Percentiles rank a stretch among this genome's conserved stretches.
These are phyloP conservation scores for Tor tambroides DNA, from an alignment of 2,113 vertebrate genomes.

Conservation along the genomic window DNA sequence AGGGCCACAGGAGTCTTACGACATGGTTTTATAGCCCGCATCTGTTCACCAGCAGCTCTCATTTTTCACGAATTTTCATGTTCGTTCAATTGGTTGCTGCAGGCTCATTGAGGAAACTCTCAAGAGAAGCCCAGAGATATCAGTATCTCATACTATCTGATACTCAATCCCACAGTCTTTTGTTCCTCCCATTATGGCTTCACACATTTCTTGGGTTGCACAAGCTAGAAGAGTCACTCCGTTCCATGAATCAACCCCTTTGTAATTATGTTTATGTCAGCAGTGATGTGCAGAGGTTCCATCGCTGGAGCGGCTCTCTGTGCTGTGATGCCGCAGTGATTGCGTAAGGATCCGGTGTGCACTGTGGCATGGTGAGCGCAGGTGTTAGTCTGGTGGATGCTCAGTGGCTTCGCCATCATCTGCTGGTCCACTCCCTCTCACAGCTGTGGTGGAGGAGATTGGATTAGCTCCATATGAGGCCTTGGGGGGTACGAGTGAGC, in stretches of 20 bases:
- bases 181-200: constrained; percentile 9
- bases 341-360: constrained; percentile 12
- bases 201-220: not conserved
- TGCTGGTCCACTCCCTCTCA: constrained; percentile 39
- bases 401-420: constrained; percentile 42
- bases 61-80: constrained; percentile 26
- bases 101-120: constrained; percentile 23
- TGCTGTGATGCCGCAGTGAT: constrained; percentile 34
- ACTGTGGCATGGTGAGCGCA: constrained; percentile 41
- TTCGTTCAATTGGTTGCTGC: not conserved
- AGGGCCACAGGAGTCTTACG: constrained; percentile 42
- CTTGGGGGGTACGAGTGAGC: constrained; percentile 19
- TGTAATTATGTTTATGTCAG: constrained; percentile 5
- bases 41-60: constrained; percentile 29
- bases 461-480: constrained; percentile 42
- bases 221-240: not conserved
- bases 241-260: constrained; percentile 1
- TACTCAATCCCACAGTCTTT: not conserved
- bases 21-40: constrained; percentile 40
- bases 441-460: constrained; percentile 54
- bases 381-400: constrained; percentile 48
- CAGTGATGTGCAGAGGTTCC: constrained; percentile 23
- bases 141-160: constrained; percentile 11
- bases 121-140: not conserved
- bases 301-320: constrained; percentile 6